These are phyloP conservation scores for Jacana jacana DNA, from an alignment of 2,113 vertebrate species.

Conservation along the genomic window DNA sequence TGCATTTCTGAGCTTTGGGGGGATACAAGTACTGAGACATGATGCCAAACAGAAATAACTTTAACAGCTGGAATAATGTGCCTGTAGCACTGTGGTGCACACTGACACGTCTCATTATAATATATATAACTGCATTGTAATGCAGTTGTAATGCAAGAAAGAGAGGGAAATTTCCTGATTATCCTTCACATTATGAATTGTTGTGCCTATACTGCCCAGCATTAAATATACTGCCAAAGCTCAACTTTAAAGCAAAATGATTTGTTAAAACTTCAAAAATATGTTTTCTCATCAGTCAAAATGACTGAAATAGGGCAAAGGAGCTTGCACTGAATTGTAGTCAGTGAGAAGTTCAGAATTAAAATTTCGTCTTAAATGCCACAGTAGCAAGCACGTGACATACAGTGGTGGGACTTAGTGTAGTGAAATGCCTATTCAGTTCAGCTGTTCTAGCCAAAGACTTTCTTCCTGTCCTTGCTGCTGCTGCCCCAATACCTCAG, in stretches of 20 bases:
- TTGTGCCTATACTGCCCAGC: not conserved
- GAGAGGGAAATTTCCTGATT: not conserved
- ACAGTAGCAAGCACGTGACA: not conserved
- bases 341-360: not conserved
- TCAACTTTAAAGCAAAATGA: not conserved
- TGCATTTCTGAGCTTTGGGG: slow-evolving; percentile 19
- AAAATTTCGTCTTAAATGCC: not conserved
- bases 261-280: not conserved
- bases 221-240: not conserved
- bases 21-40: not conserved
- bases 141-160: not conserved
- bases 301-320: not conserved
- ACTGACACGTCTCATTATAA: not conserved
- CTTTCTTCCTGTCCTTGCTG: not conserved
- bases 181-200: not conserved
- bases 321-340: not conserved
- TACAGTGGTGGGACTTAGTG: rapidly evolving
- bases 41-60: slow-evolving; percentile 26
- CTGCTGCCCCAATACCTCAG: not conserved
- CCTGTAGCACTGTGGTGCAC: not conserved
- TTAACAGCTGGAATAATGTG: not conserved
- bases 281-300: not conserved
- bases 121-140: not conserved
- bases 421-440: not conserved
- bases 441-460: not conserved